phyloP scores from a whole-genome alignment of 2,797 vertebrate species.

The Syndactyla subalaris region DNA sequence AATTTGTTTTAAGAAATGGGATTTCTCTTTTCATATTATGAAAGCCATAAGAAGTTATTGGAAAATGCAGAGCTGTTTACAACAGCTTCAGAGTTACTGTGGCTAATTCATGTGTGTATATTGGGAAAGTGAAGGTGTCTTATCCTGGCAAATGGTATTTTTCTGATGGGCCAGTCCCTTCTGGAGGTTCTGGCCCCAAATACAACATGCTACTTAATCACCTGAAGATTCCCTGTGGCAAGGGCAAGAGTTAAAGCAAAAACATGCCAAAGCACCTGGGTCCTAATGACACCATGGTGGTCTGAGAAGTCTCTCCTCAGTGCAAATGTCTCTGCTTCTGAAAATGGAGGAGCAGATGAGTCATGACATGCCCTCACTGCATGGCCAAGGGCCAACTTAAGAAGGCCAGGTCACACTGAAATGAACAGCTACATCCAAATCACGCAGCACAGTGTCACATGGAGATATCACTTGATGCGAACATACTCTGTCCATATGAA shows the following conservation, averaged over 20 bases:
- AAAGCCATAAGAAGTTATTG: not conserved
- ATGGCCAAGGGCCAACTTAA: not conserved
- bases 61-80: not conserved
- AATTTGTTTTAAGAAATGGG: not conserved
- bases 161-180: not conserved
- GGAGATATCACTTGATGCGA: not conserved
- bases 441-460: not conserved
- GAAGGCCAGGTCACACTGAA: not conserved
- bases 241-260: not conserved
- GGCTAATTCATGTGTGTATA: not conserved
- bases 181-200: not conserved
- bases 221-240: not conserved
- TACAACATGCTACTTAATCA: not conserved
- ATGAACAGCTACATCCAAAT: not conserved
- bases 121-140: not conserved
- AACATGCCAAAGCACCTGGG: not conserved
- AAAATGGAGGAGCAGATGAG: not conserved
- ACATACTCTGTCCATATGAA: not conserved
- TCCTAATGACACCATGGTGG: not conserved
- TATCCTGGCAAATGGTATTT: not conserved
- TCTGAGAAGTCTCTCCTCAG: not conserved
- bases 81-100: not conserved
- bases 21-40: not conserved
- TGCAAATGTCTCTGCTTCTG: not conserved
- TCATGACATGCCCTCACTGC: not conserved